These are phyloP conservation scores for Gallinago undulata DNA, from an alignment of 2,113 vertebrate genomes.

Conservation along the genomic window DNA sequence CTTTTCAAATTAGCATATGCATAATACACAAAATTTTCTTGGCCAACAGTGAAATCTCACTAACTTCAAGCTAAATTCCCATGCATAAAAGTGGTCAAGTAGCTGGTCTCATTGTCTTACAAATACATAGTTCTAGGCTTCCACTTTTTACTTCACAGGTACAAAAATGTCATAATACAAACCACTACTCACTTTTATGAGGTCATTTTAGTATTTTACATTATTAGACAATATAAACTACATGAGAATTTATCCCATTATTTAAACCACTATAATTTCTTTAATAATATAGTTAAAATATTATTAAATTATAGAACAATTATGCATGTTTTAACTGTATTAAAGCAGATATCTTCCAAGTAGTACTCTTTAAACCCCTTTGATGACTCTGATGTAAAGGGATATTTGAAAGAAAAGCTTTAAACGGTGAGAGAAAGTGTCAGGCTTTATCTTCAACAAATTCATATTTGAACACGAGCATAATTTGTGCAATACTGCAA, in stretches of 20 bases:
- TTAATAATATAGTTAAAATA: not conserved
- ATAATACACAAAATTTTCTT: not conserved
- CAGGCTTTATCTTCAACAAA: not conserved
- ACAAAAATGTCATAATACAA: not conserved
- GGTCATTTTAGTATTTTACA: not conserved
- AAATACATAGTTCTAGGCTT: not conserved
- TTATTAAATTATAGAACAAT: not conserved
- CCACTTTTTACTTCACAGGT: not conserved
- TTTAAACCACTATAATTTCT: not conserved
- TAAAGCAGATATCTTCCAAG: not conserved
- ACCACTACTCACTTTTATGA: not conserved
- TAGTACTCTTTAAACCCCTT: not conserved
- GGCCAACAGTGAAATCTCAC: not conserved
- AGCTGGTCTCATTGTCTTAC: not conserved
- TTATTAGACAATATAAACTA: not conserved
- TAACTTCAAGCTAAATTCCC: not conserved
- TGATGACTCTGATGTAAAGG: not conserved
- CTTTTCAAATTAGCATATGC: constrained; percentile 1
- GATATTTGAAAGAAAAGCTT: not conserved
- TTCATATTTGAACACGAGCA: not conserved
- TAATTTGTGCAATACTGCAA: not conserved
- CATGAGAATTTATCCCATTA: not conserved
- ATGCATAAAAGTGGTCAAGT: not conserved
- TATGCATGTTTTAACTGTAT: not conserved
- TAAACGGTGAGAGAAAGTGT: not conserved